phyloP scores from a whole-genome alignment of 2,888 invertebrate species.

The Gisinianus flammeolus region DNA sequence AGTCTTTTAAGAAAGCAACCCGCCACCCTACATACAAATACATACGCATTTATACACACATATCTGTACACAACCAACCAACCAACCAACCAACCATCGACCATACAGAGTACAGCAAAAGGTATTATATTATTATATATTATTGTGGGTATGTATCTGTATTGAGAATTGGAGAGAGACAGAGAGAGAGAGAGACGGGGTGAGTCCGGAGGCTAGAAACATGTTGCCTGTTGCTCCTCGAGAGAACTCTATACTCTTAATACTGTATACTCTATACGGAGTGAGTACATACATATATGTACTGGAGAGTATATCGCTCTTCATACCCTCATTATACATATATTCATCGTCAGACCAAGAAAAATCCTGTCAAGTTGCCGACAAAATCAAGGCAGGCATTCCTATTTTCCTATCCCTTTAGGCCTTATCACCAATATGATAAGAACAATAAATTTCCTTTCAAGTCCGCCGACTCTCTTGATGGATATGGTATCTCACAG shows the following conservation, averaged over 20 bases:
- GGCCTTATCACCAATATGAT: constrained; percentile 59
- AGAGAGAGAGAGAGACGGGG: constrained; percentile 7
- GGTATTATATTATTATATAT: neutral
- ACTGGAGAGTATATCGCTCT: neutral
- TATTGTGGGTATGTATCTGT: neutral
- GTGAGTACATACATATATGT: neutral
- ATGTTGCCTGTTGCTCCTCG: constrained; percentile 37
- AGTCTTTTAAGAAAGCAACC: constrained; percentile 23
- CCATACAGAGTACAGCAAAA: neutral
- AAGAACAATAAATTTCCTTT: constrained; percentile 59
- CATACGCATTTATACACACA: neutral
- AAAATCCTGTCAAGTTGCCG: constrained; percentile 47
- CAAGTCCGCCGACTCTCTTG: constrained; percentile 55
- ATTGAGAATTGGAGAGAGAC: neutral
- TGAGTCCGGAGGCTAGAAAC: constrained; percentile 43
- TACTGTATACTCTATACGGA: neutral
- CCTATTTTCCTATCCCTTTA: constrained; percentile 57
- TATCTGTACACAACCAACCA: too few species aligned
- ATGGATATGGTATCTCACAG: constrained; percentile 51
- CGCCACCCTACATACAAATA: constrained; percentile 14
- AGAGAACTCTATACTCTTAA: too few species aligned
- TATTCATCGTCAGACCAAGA: neutral
- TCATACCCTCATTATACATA: neutral
- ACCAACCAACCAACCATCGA: too few species aligned
- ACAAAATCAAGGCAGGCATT: constrained; percentile 50